These are phyloP conservation scores for Bombyx mandarina DNA, from an alignment of 1,140 invertebrate genomes.

Conservation along the genomic window DNA sequence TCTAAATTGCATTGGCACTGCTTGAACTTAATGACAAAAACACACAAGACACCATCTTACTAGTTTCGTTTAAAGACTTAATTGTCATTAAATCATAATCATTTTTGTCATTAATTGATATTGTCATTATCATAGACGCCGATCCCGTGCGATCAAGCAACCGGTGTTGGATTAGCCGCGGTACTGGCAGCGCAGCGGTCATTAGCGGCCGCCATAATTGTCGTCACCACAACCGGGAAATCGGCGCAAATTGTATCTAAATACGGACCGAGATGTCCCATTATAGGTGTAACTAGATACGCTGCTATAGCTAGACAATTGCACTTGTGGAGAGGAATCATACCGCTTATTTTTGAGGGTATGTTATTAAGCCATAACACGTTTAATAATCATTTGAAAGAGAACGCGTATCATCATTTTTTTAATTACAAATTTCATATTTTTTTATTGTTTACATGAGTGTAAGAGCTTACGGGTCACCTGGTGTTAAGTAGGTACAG, in stretches of 20 bases:
- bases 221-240: conserved; percentile 87
- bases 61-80: too few species aligned
- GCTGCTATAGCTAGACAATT: conserved; percentile 79
- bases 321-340: conserved; percentile 83
- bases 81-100: too few species aligned
- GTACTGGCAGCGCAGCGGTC: conserved; percentile 86
- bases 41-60: background rate
- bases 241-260: conserved; percentile 84
- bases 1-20: too few species aligned
- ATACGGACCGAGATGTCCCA: conserved; percentile 87
- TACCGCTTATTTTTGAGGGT: conserved; percentile 80
- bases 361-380: background rate
- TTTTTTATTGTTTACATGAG: too few species aligned
- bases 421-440: too few species aligned
- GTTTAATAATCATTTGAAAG: background rate
- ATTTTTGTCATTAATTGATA: too few species aligned
- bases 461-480: too few species aligned
- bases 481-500: too few species aligned
- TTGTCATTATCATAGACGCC: conserved; percentile 21
- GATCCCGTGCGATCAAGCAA: conserved; percentile 72
- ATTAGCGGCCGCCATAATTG: conserved; percentile 86
- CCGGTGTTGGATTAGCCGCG: conserved; percentile 80
- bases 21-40: too few species aligned
- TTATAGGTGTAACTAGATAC: conserved; percentile 85
- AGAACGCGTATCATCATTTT: too few species aligned